Evolutionary conservation across 2,888 invertebrate genomes (phyloP), one percentile per base, ranked within the genome.

Genomic region (Carpatolechia fugitivella): DNA sequence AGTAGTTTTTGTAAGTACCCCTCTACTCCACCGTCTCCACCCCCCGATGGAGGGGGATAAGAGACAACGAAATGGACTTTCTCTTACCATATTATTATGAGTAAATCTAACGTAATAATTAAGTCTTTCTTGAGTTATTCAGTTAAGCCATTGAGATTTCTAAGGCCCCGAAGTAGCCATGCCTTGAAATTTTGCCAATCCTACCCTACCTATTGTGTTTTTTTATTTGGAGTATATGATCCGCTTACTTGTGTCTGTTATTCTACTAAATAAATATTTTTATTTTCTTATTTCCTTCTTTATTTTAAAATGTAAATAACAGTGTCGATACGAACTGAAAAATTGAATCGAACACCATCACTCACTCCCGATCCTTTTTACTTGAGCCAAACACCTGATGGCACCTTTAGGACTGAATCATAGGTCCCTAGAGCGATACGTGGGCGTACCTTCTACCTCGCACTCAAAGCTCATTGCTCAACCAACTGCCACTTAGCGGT

Each of bases 1-100:
- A 63, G 62, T 60, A 66, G 74, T 80, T 84, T 85, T 82, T 84
- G 70, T 74, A 64, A 65, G 53, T 59, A 65, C 66, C 66, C 38
- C 49, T 20, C 49, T 35, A 6, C 31, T 10, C 44, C 2, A 6
- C 33, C 13, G 3, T 24, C 24, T 24, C 24, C 24, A 24, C 47
- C 47, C 29, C 66, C 72, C 68, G 61, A 59, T 67, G 60, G 59
- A 61, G 49, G 20, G n/a, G 49, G 35, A 11, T n/a, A 10, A 36
- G 44, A 44, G 13, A 44, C 13, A 20, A 44, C 20, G 44, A 44
- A 29, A 44, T 44, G 24, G 10, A n/a, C n/a, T 35, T 38, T 35
- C 35, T 35, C 35, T 35, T 35, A 4, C n/a, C 35, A 10, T 35
- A 6, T 35, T 4, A n/a, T n/a, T n/a, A n/a, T n/a, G n/a, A n/a